These are phyloP conservation scores for Oeneis ivallda DNA, from an alignment of 2,888 invertebrate species.

Conservation along the genomic window DNA sequence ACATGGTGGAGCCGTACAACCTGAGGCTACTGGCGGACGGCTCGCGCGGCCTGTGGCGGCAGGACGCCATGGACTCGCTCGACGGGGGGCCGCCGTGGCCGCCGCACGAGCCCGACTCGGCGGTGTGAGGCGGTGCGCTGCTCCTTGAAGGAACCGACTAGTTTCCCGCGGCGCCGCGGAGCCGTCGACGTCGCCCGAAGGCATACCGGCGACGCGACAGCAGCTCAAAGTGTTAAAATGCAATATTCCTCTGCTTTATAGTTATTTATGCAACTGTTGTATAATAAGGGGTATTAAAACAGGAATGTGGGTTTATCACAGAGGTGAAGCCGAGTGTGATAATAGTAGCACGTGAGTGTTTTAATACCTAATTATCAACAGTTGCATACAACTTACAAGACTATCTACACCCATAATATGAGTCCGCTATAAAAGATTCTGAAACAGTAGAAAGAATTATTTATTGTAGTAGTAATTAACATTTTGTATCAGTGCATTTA, in stretches of 20 bases:
- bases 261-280: too few relatives aligned
- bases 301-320: too few relatives aligned
- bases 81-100: constrained; percentile 75
- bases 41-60: constrained; percentile 71
- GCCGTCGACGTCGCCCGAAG: neutral
- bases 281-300: too few relatives aligned
- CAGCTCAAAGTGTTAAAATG: neutral
- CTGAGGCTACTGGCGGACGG: constrained; percentile 68
- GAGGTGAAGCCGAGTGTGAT: too few relatives aligned
- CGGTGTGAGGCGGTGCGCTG: constrained; percentile 59
- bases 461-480: too few relatives aligned
- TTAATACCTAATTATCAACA: too few relatives aligned
- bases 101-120: constrained; percentile 76
- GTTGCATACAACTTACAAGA: too few relatives aligned
- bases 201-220: neutral
- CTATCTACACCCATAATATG: too few relatives aligned
- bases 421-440: too few relatives aligned
- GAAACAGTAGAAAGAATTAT: too few relatives aligned
- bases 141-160: neutral
- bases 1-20: constrained; percentile 74
- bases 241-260: constrained; percentile 8
- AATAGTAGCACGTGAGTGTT: too few relatives aligned
- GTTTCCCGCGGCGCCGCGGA: neutral
- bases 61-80: constrained; percentile 62
- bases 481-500: too few relatives aligned